Evolutionary conservation across 2,797 vertebrate genomes (phyloP).

Genomic region (Diplodus puntazzo): DNA sequence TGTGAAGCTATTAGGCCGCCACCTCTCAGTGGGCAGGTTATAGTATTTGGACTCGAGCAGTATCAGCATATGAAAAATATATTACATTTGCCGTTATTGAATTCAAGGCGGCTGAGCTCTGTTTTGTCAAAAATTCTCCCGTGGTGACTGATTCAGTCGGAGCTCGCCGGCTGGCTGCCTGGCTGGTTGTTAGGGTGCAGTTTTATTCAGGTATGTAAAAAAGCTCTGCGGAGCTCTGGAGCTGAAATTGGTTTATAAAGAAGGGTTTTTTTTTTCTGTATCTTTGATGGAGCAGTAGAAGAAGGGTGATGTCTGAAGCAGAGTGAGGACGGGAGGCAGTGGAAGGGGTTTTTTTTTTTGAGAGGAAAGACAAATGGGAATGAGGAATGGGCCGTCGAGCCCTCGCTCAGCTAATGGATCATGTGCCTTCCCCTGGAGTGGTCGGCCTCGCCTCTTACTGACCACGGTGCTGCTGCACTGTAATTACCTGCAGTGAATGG

Average conservation of each 20-base stretch:
- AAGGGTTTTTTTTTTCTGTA: slow-evolving; percentile 22
- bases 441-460: slow-evolving; percentile 63
- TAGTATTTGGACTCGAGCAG: slow-evolving; percentile 51
- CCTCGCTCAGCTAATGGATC: slow-evolving; percentile 80
- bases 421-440: slow-evolving; percentile 68
- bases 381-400: slow-evolving; percentile 73
- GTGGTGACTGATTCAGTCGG: slow-evolving; percentile 48
- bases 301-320: slow-evolving; percentile 19
- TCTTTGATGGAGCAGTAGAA: slow-evolving; percentile 41
- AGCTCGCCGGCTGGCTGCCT: slow-evolving; percentile 21
- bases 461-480: slow-evolving; percentile 62
- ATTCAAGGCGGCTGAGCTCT: slow-evolving; percentile 61
- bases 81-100: slow-evolving; percentile 67
- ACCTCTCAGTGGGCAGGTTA: slow-evolving; percentile 47
- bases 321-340: slow-evolving; percentile 32
- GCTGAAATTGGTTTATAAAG: slow-evolving; percentile 53
- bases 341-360: slow-evolving; percentile 17
- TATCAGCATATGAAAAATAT: slow-evolving; percentile 65
- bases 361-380: slow-evolving; percentile 76
- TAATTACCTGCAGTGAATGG: slow-evolving; percentile 77
- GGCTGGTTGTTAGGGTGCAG: slow-evolving; percentile 26
- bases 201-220: slow-evolving; percentile 68
- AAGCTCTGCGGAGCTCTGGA: slow-evolving; percentile 31
- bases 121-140: slow-evolving; percentile 54
- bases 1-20: slow-evolving; percentile 42